Base-by-base conservation (phyloP, 2,888 invertebrate genomes). In the Noctua janthina region DNA sequence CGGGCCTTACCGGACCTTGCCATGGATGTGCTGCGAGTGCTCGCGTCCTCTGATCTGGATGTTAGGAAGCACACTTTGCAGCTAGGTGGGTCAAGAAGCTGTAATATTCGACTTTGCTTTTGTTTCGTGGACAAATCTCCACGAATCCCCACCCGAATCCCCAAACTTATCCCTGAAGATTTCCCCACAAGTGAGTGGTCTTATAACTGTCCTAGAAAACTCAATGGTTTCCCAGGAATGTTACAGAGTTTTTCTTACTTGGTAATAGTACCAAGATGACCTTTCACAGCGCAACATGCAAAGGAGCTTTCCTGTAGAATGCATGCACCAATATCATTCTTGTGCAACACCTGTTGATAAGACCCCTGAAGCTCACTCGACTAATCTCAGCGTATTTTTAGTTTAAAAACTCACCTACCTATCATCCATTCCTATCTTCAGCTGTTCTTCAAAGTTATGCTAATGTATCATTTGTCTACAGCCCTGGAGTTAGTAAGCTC, bases 11-110 rank as follows among this genome's bases (percentile, higher is more conserved):
- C 98, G 87, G 99, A 99, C 91, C 97, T 99, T 35, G 99, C 99
- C 70, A 99, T 99, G 99, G 99, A 99, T 96, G 98, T 99, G 92
- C 97, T 99, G 88, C 97, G 99, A 35, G 99, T 99, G 70, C 96
- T 99, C 81, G 98, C 98, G 82, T 98, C 98, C 67, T 99, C 99
- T 6, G 99, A 99, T 93, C 97, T 99, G 88, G 99, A 99, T 97
- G 99, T 99, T 0, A 97, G 99, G 74, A 98, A 98, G 83, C 99
- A 99, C 94, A 99, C 99, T 0, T 94, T 98, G 69, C 98, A 98
- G 83, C 95, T 99, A 49, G 98, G 97, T 97, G 76, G 90, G 93
- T 84, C 1, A 11, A 11, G 39, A 39, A 23, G 15, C 39, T 5
- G 20, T 20, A 4, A 0, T 20, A 39, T 23, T 20, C 10, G 20